Percentiles rank a stretch among this genome's conserved stretches.
Evolutionary conservation across 2,888 invertebrate genomes (phyloP).

Genomic region (Poecilobothrus nobilitatus): DNA sequence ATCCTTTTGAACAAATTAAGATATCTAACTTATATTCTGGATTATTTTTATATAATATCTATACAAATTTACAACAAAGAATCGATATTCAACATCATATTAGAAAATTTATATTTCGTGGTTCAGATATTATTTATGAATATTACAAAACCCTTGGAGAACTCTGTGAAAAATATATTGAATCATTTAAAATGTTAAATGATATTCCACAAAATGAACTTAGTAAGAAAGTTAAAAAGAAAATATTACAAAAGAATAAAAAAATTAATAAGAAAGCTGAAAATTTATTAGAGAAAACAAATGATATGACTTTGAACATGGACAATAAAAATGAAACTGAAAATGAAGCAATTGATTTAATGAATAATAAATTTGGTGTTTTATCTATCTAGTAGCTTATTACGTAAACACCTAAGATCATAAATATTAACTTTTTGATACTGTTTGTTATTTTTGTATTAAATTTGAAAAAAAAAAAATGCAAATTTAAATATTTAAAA

Average conservation of each 20-base stretch:
- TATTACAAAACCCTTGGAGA: conserved; percentile 35
- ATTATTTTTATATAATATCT: conserved; percentile 66
- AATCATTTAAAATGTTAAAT: background rate
- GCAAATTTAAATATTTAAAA: too few species aligned
- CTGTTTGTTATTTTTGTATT: background rate
- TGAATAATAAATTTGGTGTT: background rate
- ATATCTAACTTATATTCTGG: conserved; percentile 63
- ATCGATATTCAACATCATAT: conserved; percentile 49
- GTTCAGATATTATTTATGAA: conserved; percentile 38
- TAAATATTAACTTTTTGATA: background rate
- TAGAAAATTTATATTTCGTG: conserved; percentile 43
- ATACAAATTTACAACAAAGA: conserved; percentile 53
- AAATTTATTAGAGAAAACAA: background rate
- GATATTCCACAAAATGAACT: background rate
- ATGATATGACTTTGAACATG: background rate
- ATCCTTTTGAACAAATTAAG: conserved; percentile 50
- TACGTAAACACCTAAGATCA: too few species aligned
- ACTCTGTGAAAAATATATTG: conserved; percentile 35
- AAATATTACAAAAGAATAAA: background rate
- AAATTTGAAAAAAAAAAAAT: too few species aligned
- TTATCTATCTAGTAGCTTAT: background rate
- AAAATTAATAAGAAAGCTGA: background rate
- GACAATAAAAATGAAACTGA: background rate
- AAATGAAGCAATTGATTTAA: background rate
- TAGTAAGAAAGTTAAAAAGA: background rate